phyloP scores from a whole-genome alignment of 1,140 invertebrate species.

The Harpegnathos saltator region DNA sequence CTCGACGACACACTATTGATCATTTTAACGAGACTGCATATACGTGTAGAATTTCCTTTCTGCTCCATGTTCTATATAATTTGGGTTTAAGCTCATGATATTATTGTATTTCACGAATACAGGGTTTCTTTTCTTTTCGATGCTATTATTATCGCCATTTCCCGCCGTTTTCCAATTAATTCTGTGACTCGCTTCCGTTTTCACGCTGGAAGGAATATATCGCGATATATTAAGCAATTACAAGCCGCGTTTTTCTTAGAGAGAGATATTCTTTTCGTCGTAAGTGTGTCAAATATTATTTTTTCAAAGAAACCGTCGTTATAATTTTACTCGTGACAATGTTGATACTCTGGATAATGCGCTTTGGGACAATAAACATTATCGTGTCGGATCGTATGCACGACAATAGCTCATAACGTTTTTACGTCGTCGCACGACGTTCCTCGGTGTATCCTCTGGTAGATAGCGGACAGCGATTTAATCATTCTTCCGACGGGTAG shows the following conservation, averaged over 20 bases:
- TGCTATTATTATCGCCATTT: no score
- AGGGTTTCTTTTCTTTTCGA: no score
- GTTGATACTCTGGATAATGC: neutral
- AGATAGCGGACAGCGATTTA: conserved; percentile 45
- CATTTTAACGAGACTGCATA: neutral
- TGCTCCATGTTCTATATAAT: neutral
- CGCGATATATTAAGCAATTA: neutral
- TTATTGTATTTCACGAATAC: no score
- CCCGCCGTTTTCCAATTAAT: no score
- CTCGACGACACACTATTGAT: conserved; percentile 1
- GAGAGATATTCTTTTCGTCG: neutral
- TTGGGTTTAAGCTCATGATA: no score
- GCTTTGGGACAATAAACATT: neutral
- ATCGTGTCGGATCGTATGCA: conserved; percentile 9
- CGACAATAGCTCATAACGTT: conserved; percentile 28
- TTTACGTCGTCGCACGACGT: neutral
- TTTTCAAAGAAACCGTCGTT: neutral
- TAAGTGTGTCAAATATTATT: neutral
- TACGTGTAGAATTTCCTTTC: neutral
- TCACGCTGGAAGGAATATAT: neutral
- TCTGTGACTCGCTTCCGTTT: neutral
- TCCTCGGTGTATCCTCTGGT: neutral
- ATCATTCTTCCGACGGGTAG: conserved; percentile 32
- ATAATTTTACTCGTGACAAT: conserved; percentile 5
- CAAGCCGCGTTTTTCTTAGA: neutral